phyloP scores from a whole-genome alignment of 2,797 vertebrate genomes.

The Diglossa cyanea region DNA sequence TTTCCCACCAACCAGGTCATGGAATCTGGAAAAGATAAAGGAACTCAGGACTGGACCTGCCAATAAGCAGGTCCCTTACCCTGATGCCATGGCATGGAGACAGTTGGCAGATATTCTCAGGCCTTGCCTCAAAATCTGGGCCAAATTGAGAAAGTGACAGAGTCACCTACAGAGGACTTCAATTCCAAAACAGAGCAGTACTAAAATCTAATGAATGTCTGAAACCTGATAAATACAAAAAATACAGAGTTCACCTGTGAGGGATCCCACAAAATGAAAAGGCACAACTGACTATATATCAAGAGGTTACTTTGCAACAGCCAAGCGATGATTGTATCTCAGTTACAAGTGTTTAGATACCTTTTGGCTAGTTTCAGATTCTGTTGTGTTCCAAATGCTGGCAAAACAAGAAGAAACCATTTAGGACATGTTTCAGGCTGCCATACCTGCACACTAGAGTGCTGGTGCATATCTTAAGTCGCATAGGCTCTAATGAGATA shows the following conservation, averaged over 20 bases:
- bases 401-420: background rate
- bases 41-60: background rate
- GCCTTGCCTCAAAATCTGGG: background rate
- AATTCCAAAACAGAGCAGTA: background rate
- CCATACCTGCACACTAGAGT: background rate
- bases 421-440: background rate
- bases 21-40: background rate
- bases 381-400: background rate
- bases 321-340: background rate
- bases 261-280: background rate
- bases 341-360: background rate
- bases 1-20: background rate
- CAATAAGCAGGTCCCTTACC: background rate
- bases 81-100: rapidly evolving
- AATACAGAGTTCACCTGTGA: background rate
- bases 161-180: background rate
- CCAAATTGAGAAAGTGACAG: background rate
- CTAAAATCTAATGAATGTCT: background rate
- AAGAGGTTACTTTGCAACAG: background rate
- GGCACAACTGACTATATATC: background rate
- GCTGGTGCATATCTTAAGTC: background rate
- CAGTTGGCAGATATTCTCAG: background rate
- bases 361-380: background rate
- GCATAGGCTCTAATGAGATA: background rate
- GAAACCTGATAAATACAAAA: background rate